Percentiles rank a stretch among this genome's conserved stretches.
Evolutionary conservation across 2,888 invertebrate genomes (phyloP).

Genomic region (Drosophila putrida): DNA sequence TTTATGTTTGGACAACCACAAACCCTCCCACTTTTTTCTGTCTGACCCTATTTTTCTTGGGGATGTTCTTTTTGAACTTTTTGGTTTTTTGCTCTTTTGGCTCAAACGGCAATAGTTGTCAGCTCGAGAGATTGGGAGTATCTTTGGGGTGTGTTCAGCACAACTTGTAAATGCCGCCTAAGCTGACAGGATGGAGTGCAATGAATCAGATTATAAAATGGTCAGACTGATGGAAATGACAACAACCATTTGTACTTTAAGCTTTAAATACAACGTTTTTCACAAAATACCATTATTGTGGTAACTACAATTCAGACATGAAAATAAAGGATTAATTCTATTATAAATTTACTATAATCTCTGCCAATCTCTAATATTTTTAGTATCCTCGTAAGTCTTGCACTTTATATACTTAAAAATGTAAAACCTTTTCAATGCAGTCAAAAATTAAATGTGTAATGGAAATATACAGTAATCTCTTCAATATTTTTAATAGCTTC

Average conservation of each 20-base stretch:
- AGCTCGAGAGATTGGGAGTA: constrained; percentile 5
- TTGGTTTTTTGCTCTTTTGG: constrained; percentile 17
- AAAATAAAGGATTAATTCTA: no score
- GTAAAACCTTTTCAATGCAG: no score
- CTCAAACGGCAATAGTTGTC: constrained; percentile 34
- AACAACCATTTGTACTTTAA: background rate
- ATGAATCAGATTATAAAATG: constrained; percentile 28
- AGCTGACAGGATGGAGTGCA: constrained; percentile 16
- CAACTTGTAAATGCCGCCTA: constrained; percentile 19
- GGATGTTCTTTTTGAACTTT: constrained; percentile 31
- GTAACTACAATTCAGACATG: no score
- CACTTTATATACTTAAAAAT: no score
- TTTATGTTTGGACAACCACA: constrained; percentile 41
- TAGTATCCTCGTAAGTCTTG: background rate
- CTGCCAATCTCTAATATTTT: no score
- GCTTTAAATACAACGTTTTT: background rate
- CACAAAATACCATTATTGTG: background rate
- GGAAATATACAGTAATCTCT: no score
- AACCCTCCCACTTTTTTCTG: background rate
- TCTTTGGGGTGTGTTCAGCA: constrained; percentile 6
- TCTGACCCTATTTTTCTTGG: constrained; percentile 22
- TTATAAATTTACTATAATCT: no score
- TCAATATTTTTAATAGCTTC: no score
- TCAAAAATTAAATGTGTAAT: no score
- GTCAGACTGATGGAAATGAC: background rate